Evolutionary conservation across 2,797 vertebrate genomes (phyloP).

Genomic region (Mormyrus hasselquistii): DNA sequence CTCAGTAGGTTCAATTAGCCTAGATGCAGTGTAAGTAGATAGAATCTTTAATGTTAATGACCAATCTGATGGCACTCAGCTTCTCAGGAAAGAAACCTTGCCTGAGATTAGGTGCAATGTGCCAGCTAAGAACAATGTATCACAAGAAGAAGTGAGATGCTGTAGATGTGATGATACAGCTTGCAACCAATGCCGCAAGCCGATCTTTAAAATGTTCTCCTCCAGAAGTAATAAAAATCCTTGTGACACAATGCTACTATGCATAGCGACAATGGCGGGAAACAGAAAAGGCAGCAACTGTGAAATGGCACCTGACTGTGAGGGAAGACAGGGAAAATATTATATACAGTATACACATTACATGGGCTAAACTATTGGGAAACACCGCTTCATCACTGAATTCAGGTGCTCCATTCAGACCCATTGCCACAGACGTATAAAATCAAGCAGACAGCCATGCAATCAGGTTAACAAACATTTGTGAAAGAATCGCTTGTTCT

Average conservation of each 20-base stretch:
- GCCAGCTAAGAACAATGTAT: neutral
- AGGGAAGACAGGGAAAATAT: neutral
- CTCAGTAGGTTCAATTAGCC: neutral
- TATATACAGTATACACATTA: neutral
- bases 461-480: neutral
- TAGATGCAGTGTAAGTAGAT: neutral
- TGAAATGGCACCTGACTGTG: neutral
- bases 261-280: neutral
- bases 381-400: neutral
- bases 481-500: neutral
- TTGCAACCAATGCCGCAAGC: neutral
- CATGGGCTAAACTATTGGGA: neutral
- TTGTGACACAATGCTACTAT: neutral
- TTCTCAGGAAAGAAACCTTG: neutral
- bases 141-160: neutral
- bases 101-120: neutral
- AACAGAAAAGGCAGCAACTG: neutral
- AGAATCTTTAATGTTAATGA: neutral
- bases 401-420: neutral
- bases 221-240: neutral
- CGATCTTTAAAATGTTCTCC: neutral
- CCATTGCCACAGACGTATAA: neutral
- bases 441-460: neutral
- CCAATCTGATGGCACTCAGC: neutral
- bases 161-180: neutral